A percentile compares a stretch with the other conserved stretches of the same genome.
These are phyloP conservation scores for Scolopax rusticola DNA, from an alignment of 2,797 vertebrate genomes.

Conservation along the genomic window DNA sequence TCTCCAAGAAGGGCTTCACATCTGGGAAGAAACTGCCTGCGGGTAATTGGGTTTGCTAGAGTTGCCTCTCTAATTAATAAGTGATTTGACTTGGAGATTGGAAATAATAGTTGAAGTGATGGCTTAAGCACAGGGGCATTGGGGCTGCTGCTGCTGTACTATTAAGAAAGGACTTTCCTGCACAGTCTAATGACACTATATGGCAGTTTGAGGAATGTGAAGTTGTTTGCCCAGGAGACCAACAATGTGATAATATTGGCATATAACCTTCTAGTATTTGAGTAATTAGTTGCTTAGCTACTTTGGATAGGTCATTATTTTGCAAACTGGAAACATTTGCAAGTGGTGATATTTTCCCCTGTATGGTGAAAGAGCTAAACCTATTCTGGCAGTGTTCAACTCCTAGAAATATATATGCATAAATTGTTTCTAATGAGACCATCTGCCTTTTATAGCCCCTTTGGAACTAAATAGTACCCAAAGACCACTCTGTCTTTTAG, in stretches of 20 bases:
- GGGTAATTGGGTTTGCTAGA: slow-evolving; percentile 79
- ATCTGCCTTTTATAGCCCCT: slow-evolving; percentile 86
- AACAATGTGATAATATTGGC: slow-evolving; percentile 81
- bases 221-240: slow-evolving; percentile 75
- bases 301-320: slow-evolving; percentile 85
- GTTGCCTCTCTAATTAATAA: slow-evolving; percentile 84
- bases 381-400: slow-evolving; percentile 81
- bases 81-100: slow-evolving; percentile 84
- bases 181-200: slow-evolving; percentile 69
- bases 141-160: slow-evolving; percentile 48
- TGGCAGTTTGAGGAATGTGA: slow-evolving; percentile 76
- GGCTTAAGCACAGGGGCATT: slow-evolving; percentile 71
- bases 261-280: slow-evolving; percentile 82
- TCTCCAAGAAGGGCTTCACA: slow-evolving; percentile 72
- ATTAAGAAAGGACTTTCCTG: slow-evolving; percentile 67
- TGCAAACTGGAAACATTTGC: slow-evolving; percentile 84
- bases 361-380: slow-evolving; percentile 80
- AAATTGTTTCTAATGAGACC: slow-evolving; percentile 88
- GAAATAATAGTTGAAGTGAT: slow-evolving; percentile 80
- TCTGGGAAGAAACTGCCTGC: slow-evolving; percentile 75
- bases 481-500: slow-evolving; percentile 84
- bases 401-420: slow-evolving; percentile 86
- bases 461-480: slow-evolving; percentile 83
- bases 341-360: slow-evolving; percentile 82
- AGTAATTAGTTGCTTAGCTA: slow-evolving; percentile 85